These are phyloP conservation scores for pig (Sus scrofa) DNA, from an alignment of 2,113 vertebrate species.

Conservation along the genomic window T2T-Sscrofa CM000817.6:138846501-138847000, in stretches of 20 bases:
- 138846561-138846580: not conserved
- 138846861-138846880: not conserved
- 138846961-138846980: not conserved
- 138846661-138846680: constrained; percentile 30
- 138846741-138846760: not conserved
- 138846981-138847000: not conserved
- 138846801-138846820: not conserved
- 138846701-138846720: constrained; percentile 33
- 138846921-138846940: not conserved
- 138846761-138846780: constrained; percentile 1
- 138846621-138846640: not conserved
- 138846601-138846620: not conserved
- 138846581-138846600: not conserved
- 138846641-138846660: not conserved
- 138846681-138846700: constrained; percentile 8
- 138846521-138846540: not conserved
- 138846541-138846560: constrained; percentile 11
- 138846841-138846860: not conserved
- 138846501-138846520: not conserved
- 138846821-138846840: not conserved
- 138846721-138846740: not conserved
- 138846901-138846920: not conserved
- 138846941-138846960: not conserved
- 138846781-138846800: not conserved
- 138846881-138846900: not conserved